Conservation (phyloP, 2,113 vertebrate species). For the Tyto alba region DNA sequence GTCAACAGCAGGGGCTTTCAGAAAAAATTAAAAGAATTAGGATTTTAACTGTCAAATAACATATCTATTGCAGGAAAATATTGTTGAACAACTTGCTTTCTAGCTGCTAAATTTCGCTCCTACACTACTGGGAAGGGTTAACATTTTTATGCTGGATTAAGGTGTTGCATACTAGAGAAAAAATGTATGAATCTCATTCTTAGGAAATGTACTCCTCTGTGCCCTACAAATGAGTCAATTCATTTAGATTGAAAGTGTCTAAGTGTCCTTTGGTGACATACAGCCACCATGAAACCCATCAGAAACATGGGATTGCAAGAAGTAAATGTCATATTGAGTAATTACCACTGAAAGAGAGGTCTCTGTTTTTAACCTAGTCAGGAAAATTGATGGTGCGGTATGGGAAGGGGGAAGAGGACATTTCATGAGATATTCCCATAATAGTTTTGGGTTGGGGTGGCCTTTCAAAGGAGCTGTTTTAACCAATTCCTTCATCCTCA, state of each 20-base stretch:
- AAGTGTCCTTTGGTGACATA: neutral
- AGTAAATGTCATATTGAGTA: neutral
- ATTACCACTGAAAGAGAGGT: neutral
- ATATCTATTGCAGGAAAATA: neutral
- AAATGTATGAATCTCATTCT: neutral
- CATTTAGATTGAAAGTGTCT: neutral
- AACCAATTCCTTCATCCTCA: conserved; percentile 13
- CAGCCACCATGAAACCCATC: neutral
- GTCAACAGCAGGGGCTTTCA: neutral
- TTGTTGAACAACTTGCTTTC: neutral
- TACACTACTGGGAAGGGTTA: neutral
- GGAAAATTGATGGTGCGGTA: neutral
- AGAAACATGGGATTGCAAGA: neutral
- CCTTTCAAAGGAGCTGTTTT: conserved; percentile 13
- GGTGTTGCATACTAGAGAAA: neutral
- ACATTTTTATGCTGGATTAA: neutral
- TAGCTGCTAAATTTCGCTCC: neutral
- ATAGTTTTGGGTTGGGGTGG: neutral
- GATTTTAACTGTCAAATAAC: neutral
- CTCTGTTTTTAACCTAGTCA: neutral
- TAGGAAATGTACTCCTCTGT: neutral
- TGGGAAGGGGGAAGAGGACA: neutral
- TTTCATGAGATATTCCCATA: neutral
- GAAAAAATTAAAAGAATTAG: neutral
- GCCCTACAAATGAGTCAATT: neutral